A percentile compares a stretch with the other conserved stretches of the same genome.
These are phyloP conservation scores for Drosophila sturtevanti DNA, from an alignment of 1,140 invertebrate species.

Conservation along the genomic window DNA sequence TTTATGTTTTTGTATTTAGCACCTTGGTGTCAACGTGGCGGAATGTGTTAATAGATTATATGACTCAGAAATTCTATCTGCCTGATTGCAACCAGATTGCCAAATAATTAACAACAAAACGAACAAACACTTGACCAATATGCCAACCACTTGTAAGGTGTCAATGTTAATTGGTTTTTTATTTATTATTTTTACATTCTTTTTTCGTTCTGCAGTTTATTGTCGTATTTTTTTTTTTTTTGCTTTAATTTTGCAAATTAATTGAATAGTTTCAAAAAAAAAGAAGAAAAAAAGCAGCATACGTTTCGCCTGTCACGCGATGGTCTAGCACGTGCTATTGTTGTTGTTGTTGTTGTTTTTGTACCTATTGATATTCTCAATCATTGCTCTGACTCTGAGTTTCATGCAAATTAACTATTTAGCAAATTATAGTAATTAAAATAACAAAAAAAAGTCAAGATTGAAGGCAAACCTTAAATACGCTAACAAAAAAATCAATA, in stretches of 20 bases:
- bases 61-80: slow-evolving; percentile 37
- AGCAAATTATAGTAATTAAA: slow-evolving; percentile 64
- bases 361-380: slow-evolving; percentile 14
- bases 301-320: slow-evolving; percentile 60
- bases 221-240: neutral
- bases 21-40: slow-evolving; percentile 6
- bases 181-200: neutral
- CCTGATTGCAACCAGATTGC: slow-evolving; percentile 30
- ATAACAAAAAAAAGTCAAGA: slow-evolving; percentile 4
- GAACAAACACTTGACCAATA: slow-evolving; percentile 38
- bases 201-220: neutral
- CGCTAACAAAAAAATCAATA: slow-evolving; percentile 14
- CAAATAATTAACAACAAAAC: slow-evolving; percentile 48
- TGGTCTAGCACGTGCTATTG: slow-evolving; percentile 23
- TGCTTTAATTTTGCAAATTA: neutral
- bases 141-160: slow-evolving; percentile 52
- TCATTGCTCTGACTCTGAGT: slow-evolving; percentile 23
- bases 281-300: slow-evolving; percentile 27
- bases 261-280: slow-evolving; percentile 9
- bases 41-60: slow-evolving; percentile 24
- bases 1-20: neutral
- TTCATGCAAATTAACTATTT: slow-evolving; percentile 70
- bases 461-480: neutral
- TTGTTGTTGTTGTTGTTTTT: slow-evolving; percentile 10
- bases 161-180: slow-evolving; percentile 47